A percentile compares a stretch with the other conserved stretches of the same genome.
Conservation (phyloP, 2,888 invertebrate genomes). For the Bombylius discolor region DNA sequence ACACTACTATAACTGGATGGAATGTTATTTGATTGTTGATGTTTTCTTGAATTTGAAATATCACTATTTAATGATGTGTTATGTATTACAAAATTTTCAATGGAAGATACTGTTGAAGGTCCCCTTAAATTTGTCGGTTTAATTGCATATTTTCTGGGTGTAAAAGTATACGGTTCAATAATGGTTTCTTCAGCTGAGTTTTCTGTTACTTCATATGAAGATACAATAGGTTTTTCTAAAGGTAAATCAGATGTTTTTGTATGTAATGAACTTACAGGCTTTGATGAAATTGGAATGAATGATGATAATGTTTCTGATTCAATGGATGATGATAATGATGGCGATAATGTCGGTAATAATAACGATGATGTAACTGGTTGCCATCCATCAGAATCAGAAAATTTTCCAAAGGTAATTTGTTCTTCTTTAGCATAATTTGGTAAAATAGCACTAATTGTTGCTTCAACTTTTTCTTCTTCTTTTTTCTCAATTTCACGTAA, state of each 20-base stretch:
- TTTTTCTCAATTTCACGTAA: constrained; percentile 27
- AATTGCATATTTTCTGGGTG: not conserved
- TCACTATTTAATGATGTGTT: not conserved
- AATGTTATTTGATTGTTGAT: not conserved
- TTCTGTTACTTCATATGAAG: constrained; percentile 5
- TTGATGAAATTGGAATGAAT: not conserved
- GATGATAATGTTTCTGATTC: not conserved
- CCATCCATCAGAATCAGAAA: constrained; percentile 28
- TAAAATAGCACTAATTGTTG: constrained; percentile 9
- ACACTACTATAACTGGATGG: not conserved
- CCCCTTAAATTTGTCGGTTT: not conserved
- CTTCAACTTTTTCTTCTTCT: constrained; percentile 30
- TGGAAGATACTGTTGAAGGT: constrained; percentile 2
- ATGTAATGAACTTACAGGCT: constrained; percentile 1
- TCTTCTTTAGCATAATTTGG: constrained; percentile 12
- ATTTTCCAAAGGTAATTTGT: constrained; percentile 22
- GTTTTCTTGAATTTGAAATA: not conserved
- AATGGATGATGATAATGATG: not conserved
- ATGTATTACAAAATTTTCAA: constrained; percentile 22
- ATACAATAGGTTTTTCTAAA: not conserved
- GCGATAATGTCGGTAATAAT: no score
- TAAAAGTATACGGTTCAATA: not conserved
- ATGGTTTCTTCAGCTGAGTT: constrained; percentile 6
- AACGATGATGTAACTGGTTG: constrained; percentile 16
- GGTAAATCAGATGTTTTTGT: not conserved